Conservation (phyloP, 2,888 invertebrate species). For the Zhuqinia jingwanae region DNA sequence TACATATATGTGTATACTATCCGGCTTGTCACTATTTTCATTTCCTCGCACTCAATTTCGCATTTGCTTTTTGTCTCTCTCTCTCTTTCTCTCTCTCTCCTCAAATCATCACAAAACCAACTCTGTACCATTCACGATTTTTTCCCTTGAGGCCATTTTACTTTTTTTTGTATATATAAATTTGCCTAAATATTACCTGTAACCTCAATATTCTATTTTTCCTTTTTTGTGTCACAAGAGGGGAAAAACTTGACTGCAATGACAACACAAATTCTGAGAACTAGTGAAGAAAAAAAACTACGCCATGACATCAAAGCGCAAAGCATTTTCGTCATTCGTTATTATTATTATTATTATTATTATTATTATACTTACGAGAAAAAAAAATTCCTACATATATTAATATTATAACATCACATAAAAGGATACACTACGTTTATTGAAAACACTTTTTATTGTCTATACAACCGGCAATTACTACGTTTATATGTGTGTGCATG, state of each 20-base stretch:
- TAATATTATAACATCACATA: too few relatives aligned
- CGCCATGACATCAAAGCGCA: too few relatives aligned
- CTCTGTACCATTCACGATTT: conserved; percentile 15
- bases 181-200: neutral
- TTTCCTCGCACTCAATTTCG: conserved; percentile 62
- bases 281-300: too few relatives aligned
- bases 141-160: conserved; percentile 13
- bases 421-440: too few relatives aligned
- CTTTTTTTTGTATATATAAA: too few relatives aligned
- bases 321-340: too few relatives aligned
- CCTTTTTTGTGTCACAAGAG: conserved; percentile 3
- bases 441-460: too few relatives aligned
- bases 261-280: conserved; percentile 16
- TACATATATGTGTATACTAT: neutral
- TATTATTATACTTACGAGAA: too few relatives aligned
- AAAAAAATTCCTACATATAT: too few relatives aligned
- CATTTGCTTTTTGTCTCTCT: too few relatives aligned
- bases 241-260: conserved; percentile 8
- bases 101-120: neutral
- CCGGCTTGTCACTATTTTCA: conserved; percentile 55
- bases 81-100: neutral
- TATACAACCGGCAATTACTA: too few relatives aligned
- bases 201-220: neutral
- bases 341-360: too few relatives aligned
- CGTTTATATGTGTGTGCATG: neutral